Evolutionary conservation across 2,888 invertebrate species (phyloP), one percentile per base, ranked within the genome.

Genomic region (Philereme transversata): DNA sequence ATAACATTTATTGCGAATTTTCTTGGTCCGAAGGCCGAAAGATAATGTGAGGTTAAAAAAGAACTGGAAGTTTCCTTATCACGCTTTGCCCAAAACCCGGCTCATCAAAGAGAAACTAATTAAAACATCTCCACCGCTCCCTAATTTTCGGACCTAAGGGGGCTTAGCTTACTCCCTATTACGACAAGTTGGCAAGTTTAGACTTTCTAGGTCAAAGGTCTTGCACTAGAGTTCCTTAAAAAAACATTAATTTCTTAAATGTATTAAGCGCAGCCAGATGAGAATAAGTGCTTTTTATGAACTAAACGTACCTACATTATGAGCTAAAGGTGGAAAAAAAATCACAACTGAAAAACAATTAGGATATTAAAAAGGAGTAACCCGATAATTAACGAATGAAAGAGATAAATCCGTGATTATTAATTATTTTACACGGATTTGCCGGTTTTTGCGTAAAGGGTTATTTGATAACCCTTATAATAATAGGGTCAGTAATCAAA

Each of bases 61-160:
- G 44, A 41, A 46, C 53, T 55, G 34, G 64, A 70, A 64, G 51
- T 64, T 68, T 61, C 44, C 51, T 56, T 51, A 60, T 56, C 61
- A 56, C 60, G 57, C 46, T 64, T 66, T 61, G 56, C 58, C 55
- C 53, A 44, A 51, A 65, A 68, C 56, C 55, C 59, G 51, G 57
- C 49, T 57, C 61, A 60, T 65, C 62, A 66, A 55, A 66, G 59
- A 60, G 48, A 56, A 68, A 70, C 66, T 70, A 70, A 68, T 68
- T 70, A 68, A 67, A 69, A 65, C 56, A 52, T 55, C 51, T 60
- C 46, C 49, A 43, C 55, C 38, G 43, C 55, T 49, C 59, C 58
- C 53, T 61, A 46, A 64, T 63, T 62, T 57, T 57, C 48, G 43
- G 57, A 41, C 50, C 46, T 57, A 60, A 65, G 57, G 33, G 59